Conservation (phyloP, 2,888 invertebrate genomes). For the Petrophora chlorosata region DNA sequence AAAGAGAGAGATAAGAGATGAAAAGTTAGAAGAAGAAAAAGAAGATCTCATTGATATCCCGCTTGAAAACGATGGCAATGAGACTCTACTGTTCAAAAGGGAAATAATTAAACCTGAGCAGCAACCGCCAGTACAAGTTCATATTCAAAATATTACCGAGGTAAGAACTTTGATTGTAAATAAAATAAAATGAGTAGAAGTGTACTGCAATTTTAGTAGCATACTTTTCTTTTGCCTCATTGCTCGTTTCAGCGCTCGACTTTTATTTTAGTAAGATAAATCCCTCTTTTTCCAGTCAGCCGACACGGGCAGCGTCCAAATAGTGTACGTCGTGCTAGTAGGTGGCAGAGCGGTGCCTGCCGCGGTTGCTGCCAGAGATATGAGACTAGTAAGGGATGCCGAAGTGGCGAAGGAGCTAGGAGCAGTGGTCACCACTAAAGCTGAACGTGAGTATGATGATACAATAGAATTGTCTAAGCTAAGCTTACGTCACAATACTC, state of each 20-base stretch:
- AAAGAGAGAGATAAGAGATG: constrained; percentile 64
- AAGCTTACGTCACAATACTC: no score
- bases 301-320: constrained; percentile 84
- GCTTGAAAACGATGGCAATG: constrained; percentile 69
- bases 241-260: no score
- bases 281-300: constrained; percentile 55
- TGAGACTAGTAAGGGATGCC: constrained; percentile 90
- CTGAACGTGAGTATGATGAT: constrained; percentile 88
- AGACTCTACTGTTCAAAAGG: constrained; percentile 67
- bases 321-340: constrained; percentile 92
- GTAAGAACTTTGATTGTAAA: constrained; percentile 52
- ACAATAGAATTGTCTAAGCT: not conserved
- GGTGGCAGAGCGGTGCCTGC: constrained; percentile 92
- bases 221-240: no score
- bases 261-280: no score
- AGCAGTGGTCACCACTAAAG: constrained; percentile 90
- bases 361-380: constrained; percentile 91
- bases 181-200: no score
- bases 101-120: constrained; percentile 78
- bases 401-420: constrained; percentile 90
- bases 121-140: constrained; percentile 85
- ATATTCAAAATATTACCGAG: constrained; percentile 87
- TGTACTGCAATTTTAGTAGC: no score
- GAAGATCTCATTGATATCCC: constrained; percentile 72
- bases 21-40: constrained; percentile 50